Base-by-base conservation (phyloP, 2,888 invertebrate genomes). In the Pammene fasciana region DNA sequence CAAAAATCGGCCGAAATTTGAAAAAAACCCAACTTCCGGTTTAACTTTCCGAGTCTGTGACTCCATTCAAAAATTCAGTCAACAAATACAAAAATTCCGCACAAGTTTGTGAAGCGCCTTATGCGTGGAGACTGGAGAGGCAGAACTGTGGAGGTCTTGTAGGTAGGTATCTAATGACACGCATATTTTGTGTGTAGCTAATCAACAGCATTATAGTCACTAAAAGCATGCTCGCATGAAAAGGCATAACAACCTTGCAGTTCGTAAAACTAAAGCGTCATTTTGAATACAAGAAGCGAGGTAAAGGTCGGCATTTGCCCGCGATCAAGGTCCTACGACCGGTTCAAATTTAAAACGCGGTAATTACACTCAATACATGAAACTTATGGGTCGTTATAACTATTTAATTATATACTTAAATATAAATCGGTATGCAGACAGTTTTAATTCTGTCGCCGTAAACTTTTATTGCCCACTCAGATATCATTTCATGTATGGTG, bases 301-400 rank as follows among this genome's bases (percentile, higher is more conserved):
- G 64, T 68, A 86, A 86, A 87, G 86, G 87, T 87, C 85, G 78
- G 78, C 72, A 71, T 80, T 79, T 82, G 86, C 81, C 83, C 85
- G 83, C 81, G 73, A 79, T 79, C 86, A 87, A 87, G 87, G 86
- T 74, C 77, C 55, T 48, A 54, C 41, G 71, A 66, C 73, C 67
- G 74, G 70, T n/a, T 5, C 5, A 18, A n/a, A 14, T 13, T 13
- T 8, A n/a, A 38, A 50, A 38, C 10, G 72, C 72, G 75, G 76
- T 79, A 71, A 72, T 10, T 50, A 13, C 11, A 50, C 4, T 50
- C 10, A 11, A 65, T 38, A 1, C 26, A 8, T 61, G 36, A 16
- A 11, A 18, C 38, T 16, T 13, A 16, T 36, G 38, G 16, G 18
- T 11, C 14, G 13, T 16, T 36, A 50, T 13, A 5, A 5, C 36